Evolutionary conservation across 2,797 vertebrate genomes (phyloP).

Genomic region (Dryobates pubescens): DNA sequence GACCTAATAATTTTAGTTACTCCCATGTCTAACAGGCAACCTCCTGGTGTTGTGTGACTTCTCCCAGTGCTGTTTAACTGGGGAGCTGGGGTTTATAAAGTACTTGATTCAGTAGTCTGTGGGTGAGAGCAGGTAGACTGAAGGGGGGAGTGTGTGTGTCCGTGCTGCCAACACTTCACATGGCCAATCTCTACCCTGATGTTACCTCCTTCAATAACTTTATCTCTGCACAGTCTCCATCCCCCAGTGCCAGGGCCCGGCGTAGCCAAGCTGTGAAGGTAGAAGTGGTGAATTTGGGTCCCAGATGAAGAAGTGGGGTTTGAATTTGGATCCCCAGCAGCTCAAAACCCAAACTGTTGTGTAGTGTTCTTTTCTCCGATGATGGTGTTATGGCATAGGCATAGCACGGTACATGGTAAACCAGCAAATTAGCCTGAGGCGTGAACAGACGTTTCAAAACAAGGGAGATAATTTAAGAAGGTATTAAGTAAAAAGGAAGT

Average conservation of each 20-base stretch:
- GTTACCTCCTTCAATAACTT: not conserved
- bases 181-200: accelerated
- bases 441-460: not conserved
- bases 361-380: not conserved
- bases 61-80: not conserved
- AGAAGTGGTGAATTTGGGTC: not conserved
- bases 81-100: not conserved
- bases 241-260: not conserved
- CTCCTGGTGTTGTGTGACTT: not conserved
- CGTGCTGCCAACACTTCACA: accelerated
- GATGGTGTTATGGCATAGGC: not conserved
- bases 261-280: not conserved
- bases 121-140: not conserved
- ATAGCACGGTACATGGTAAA: not conserved
- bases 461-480: not conserved
- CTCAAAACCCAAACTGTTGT: not conserved
- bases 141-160: not conserved
- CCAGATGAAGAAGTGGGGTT: not conserved
- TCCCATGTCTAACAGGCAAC: not conserved
- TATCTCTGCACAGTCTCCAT: not conserved
- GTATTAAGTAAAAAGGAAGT: not conserved
- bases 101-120: not conserved
- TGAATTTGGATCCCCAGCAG: not conserved
- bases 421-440: not conserved
- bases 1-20: not conserved